Percentiles rank a stretch among this genome's conserved stretches.
Evolutionary conservation across 2,888 invertebrate species (phyloP).

Genomic region (Idaea aversata): DNA sequence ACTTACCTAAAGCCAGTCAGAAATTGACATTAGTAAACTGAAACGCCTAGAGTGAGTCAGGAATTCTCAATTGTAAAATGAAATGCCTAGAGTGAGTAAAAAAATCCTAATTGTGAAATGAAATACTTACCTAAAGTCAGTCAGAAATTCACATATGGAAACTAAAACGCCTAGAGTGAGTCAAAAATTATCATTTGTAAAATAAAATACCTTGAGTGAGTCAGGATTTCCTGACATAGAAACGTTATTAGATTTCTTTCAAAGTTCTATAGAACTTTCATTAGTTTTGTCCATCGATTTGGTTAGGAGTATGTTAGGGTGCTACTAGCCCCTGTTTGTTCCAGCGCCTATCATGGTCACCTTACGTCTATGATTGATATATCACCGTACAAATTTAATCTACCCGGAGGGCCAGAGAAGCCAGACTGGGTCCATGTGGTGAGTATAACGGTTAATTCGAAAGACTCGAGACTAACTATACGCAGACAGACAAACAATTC

Average conservation of each 20-base stretch:
- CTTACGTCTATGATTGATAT: slow-evolving; percentile 97
- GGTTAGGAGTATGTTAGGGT: slow-evolving; percentile 67
- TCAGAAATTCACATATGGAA: too few species aligned
- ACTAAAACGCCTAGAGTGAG: too few species aligned
- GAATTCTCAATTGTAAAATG: too few species aligned
- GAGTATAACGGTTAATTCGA: slow-evolving; percentile 61
- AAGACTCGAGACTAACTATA: background rate
- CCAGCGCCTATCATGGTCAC: slow-evolving; percentile 99
- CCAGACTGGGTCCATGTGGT: slow-evolving; percentile 94
- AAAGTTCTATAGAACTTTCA: background rate
- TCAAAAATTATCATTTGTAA: too few species aligned
- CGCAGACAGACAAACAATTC: background rate
- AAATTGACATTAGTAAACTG: too few species aligned
- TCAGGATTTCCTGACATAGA: too few species aligned
- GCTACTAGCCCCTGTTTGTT: slow-evolving; percentile 81
- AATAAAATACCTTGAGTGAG: too few species aligned
- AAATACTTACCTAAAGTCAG: too few species aligned
- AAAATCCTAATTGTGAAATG: too few species aligned
- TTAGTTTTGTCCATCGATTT: slow-evolving; percentile 45
- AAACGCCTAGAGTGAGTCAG: too few species aligned
- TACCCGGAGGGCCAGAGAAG: slow-evolving; percentile 90
- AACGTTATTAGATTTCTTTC: background rate
- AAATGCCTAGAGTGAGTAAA: too few species aligned
- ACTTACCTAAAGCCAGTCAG: too few species aligned
- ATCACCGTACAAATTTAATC: slow-evolving; percentile 98